Conservation (phyloP, 1,140 invertebrate species). For the Coptotermes formosanus region DNA sequence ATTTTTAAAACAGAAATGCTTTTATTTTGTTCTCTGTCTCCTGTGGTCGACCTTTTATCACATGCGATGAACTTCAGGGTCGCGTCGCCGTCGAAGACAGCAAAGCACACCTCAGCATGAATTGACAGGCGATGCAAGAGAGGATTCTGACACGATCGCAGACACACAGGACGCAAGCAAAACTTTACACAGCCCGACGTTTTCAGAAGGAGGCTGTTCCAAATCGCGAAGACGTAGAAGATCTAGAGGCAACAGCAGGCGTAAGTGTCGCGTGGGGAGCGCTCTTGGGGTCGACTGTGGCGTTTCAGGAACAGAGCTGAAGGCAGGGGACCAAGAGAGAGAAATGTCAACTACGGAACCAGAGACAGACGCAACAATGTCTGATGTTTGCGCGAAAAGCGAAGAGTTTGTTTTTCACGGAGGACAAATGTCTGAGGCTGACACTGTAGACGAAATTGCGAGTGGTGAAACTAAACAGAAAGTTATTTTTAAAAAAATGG, state of each 20-base stretch:
- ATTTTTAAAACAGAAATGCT: background rate
- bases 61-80: background rate
- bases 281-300: background rate
- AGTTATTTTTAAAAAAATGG: too few species aligned
- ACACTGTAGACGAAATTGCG: too few species aligned
- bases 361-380: background rate
- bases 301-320: background rate
- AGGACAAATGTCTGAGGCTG: background rate
- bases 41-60: background rate
- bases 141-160: background rate
- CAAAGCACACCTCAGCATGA: background rate
- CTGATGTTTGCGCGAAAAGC: background rate
- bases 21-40: background rate
- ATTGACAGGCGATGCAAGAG: background rate
- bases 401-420: background rate
- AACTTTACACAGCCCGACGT: background rate
- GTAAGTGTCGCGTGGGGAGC: background rate
- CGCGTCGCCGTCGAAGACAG: background rate
- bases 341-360: background rate
- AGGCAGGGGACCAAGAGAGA: background rate
- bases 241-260: background rate
- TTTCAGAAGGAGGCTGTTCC: background rate
- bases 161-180: background rate
- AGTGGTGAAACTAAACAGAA: too few species aligned
- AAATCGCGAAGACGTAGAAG: background rate